These are phyloP conservation scores for Saimiri boliviensis DNA, from an alignment of 2,113 vertebrate species.

Conservation along the genomic window DNA sequence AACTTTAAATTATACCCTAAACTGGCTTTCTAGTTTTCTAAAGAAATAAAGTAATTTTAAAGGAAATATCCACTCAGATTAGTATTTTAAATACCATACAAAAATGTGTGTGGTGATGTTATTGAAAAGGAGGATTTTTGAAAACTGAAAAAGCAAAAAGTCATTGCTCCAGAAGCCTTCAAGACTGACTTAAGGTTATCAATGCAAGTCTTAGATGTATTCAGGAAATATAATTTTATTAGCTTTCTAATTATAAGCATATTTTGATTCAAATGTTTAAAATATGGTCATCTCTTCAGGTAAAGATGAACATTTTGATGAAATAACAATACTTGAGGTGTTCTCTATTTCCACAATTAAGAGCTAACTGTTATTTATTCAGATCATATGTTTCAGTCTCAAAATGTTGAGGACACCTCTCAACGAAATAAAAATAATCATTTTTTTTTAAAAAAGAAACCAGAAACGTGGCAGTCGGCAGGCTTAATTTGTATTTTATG, in stretches of 20 bases:
- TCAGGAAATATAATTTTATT: not conserved
- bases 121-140: not conserved
- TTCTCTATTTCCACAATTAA: not conserved
- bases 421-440: not conserved
- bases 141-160: not conserved
- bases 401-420: not conserved
- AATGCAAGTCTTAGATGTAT: not conserved
- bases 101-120: not conserved
- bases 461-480: not conserved
- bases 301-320: not conserved
- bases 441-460: not conserved
- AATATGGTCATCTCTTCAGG: not conserved
- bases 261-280: conserved; percentile 9
- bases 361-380: not conserved
- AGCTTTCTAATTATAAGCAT: not conserved
- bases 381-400: not conserved
- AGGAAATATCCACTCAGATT: not conserved
- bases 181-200: not conserved
- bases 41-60: not conserved
- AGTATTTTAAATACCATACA: not conserved
- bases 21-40: not conserved
- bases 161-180: not conserved
- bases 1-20: not conserved
- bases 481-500: not conserved
- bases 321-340: not conserved